Evolutionary conservation across 2,888 invertebrate species (phyloP), one percentile per base, ranked within the genome.

Genomic region (Caenorhabditis afra): DNA sequence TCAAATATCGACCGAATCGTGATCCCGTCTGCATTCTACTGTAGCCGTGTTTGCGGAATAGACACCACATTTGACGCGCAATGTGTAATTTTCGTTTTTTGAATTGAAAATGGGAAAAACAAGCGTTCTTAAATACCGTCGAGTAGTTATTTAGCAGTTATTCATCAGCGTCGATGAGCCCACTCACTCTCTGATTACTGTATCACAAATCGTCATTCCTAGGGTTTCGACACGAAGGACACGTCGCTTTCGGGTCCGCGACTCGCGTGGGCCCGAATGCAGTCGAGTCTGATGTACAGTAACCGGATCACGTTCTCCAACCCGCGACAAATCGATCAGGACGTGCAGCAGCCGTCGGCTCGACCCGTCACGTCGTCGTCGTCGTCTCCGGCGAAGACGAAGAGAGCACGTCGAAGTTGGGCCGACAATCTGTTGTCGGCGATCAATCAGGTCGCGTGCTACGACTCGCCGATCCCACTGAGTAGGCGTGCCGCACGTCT

Each of bases 211-310:
- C n/a, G n/a, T n/a, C n/a, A n/a, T n/a, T n/a, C n/a, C n/a, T n/a
- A 89, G 88, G 89, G 89, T 0, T 89, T 89, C 79, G 88, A 89
- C 80, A 89, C 89, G 23, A 85, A 87, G 23, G 87, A 86, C 59
- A 89, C 89, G 7, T 65, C 49, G 3, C 87, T 87, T 16, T 81
- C 88, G 8, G 86, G 85, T 18, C 83, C 85, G 2, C 71, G 89
- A 23, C 55, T 88, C 22, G 87, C 88, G 18, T 89, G 89, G 89
- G 75, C 82, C 44, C 74, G 83, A 20, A 73, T 89, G 8, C 88
- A 88, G 52, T 74, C 78, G 20, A 61, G 41, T n/a, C 55, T 88
- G 16, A 78, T 81, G 22, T 79, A 55, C 50, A 82, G 85, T 22
- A 86, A 85, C 53, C 83, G 88, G 22, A 82, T 88, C 11, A 67